Base-by-base conservation (phyloP, 2,113 vertebrate species). In the Puntigrus tetrazona region DNA sequence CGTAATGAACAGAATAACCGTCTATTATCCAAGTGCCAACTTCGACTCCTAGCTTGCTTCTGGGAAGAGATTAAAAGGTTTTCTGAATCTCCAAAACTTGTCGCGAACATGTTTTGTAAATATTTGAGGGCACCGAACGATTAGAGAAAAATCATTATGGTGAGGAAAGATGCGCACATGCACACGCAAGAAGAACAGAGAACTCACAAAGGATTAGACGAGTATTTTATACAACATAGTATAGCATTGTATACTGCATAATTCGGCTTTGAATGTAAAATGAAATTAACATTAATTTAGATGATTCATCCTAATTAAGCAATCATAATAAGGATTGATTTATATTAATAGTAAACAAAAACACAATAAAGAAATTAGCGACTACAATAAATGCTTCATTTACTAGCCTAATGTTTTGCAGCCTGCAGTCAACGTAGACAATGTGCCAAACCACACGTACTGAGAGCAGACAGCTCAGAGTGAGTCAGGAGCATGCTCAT, bases 21-120 rank as follows among this genome's bases (percentile, higher is more conserved):
- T 57, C 34, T 52, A 27, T 55, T 20, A 84, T 67, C 59, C 45
- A 14, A 65, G 47, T 69, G 57, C 43, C 74, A 69, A 78, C 63
- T 81, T 31, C 5, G 27, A 69, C 27, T 50, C 29, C 41, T 18
- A 47, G 43, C 36, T 20, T 52, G 65, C 9, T 27, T 84, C 50
- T 27, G 47, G 78, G 78, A 38, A 63, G 45, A 4, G 29, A 20
- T 52, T 69, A 27, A 69, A 69, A 81, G 31, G 43, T 27, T 31
- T 80, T 45, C 22, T 50, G 38, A 47, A 31, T 50, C 63, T 69
- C 27, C 1, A 9, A 69, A 47, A 52, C 63, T 69, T 67, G 79
- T 69, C 43, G 16, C 25, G 52, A 81, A 69, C 79, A 34, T 81
- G 79, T 81, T 81, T 81, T 52, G 79, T 52, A 52, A 81, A 67